phyloP scores from a whole-genome alignment of 2,113 vertebrate genomes.

The Furnarius figulus region DNA sequence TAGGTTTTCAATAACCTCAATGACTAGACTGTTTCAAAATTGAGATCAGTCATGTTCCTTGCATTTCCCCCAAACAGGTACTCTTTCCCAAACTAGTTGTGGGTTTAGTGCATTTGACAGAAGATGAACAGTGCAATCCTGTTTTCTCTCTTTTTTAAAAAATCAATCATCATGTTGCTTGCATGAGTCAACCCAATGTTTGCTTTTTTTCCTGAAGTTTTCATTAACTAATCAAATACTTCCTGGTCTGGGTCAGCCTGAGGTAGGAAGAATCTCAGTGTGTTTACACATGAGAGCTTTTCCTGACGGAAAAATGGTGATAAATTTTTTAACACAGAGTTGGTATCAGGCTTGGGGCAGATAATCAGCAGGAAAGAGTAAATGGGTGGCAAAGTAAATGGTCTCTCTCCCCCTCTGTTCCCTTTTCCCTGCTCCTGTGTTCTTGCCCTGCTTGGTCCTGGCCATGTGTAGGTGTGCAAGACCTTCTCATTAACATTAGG shows the following conservation, averaged over 20 bases:
- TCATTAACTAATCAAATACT: not conserved
- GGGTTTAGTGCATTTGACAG: not conserved
- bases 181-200: not conserved
- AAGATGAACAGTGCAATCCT: not conserved
- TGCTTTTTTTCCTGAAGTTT: not conserved
- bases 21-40: not conserved
- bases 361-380: not conserved
- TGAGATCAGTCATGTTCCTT: not conserved
- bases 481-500: not conserved
- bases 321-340: not conserved
- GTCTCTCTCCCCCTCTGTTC: not conserved
- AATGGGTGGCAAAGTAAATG: not conserved
- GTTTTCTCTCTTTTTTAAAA: not conserved
- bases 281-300: not conserved
- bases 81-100: not conserved
- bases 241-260: not conserved
- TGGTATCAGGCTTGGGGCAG: not conserved
- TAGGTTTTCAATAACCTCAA: not conserved
- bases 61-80: not conserved
- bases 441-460: not conserved
- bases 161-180: not conserved
- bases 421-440: not conserved
- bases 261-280: not conserved
- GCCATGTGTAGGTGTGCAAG: not conserved
- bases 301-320: not conserved